Base-by-base conservation (phyloP, 1,140 invertebrate genomes). In the Odontomachus brunneus region DNA sequence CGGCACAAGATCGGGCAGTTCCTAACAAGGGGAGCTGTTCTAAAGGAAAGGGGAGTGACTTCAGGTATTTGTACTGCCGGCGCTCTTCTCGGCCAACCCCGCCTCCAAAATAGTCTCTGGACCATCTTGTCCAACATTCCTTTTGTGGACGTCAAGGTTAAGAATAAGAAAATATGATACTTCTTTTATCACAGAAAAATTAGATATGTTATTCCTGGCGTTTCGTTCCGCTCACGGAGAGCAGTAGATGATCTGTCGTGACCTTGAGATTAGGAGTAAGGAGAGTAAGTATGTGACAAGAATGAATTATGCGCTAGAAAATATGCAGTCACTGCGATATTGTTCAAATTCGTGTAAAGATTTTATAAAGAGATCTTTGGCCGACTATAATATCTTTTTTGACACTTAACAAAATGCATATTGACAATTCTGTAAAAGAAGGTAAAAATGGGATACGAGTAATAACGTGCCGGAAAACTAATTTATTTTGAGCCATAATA, bases 141-240 rank as follows among this genome's bases (percentile, higher is more conserved):
- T 86, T 90, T 88, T 88, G 74, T 89, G 63, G 67, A 73, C 84
- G 69, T 89, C 89, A 92, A 92, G 91, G 91, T 90, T 90, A 90
- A 91, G 84, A 85, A 73, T 88, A 89, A 86, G 66, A 89, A 88
- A 88, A 82, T 87, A 55, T 67, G 38, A 49, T 33, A 84, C 55
- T 5, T 44, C 11, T n/a, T 66, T 29, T 71, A 53, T 66, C 53
- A 44, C 9, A 33, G 53, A 87, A 87, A 88, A 80, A 88, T 83
- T 69, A 44, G 24, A 71, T 71, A 59, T 71, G 60, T 76, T n/a
- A n/a, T 65, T 2, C 60, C 51, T 55, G 59, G 49, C 59, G 65
- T 71, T 83, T 38, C 63, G 33, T 26, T 88, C 65, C 74, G 22
- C 15, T 76, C 29, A 33, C 48, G 12, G 5, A 33, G 24, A 67